These are phyloP conservation scores for Pongo pygmaeus DNA, from an alignment of 2,113 vertebrate genomes.

Conservation along the genomic window DNA sequence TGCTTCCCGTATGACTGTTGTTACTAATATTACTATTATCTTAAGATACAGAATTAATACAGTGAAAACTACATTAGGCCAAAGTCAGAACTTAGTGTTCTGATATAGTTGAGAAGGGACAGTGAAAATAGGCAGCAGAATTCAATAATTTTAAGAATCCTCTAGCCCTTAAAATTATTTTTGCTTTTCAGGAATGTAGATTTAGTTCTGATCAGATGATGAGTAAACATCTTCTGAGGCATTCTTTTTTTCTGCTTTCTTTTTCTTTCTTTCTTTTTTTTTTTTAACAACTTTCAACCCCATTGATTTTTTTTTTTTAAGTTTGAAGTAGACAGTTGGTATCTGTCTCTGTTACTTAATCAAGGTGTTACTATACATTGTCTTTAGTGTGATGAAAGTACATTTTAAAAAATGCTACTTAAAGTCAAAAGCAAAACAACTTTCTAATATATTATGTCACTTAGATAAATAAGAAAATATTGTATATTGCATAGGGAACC, in stretches of 20 bases:
- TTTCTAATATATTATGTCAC: not conserved
- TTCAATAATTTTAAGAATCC: not conserved
- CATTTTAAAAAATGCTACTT: not conserved
- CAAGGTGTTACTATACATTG: not conserved
- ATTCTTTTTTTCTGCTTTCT: not conserved
- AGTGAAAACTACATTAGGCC: not conserved
- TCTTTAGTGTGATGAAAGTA: not conserved
- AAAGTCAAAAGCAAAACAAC: not conserved
- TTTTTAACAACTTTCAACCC: not conserved
- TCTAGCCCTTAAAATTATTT: constrained; percentile 18
- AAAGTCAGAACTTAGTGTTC: not conserved
- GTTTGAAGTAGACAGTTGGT: not conserved
- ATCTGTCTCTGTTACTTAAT: not conserved
- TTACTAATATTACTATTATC: not conserved
- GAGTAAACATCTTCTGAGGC: not conserved
- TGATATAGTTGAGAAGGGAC: not conserved
- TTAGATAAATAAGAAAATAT: not conserved
- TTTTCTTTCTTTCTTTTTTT: not conserved
- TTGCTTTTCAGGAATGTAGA: not conserved
- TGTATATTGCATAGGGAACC: not conserved
- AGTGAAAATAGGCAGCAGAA: not conserved
- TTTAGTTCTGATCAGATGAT: not conserved
- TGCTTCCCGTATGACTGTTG: not conserved
- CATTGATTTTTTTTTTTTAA: not conserved
- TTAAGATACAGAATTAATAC: not conserved